These are phyloP conservation scores for Himalopsyche japonica DNA, from an alignment of 2,888 invertebrate species.

Conservation along the genomic window DNA sequence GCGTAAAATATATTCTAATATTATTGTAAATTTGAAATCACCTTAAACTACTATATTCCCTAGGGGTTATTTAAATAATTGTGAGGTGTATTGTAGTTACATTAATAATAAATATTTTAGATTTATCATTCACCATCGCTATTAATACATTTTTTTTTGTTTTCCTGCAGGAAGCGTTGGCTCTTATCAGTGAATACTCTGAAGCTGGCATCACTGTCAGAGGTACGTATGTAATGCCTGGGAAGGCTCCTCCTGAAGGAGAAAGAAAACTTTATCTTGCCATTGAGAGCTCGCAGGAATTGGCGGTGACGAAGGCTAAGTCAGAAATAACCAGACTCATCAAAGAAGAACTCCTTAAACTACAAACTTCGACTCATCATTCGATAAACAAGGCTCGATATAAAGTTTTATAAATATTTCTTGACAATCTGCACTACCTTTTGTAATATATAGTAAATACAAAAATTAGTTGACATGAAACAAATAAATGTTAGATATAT, in stretches of 20 bases:
- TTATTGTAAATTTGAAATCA: too few species aligned
- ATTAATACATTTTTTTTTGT: not conserved
- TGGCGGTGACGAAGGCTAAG: slow-evolving; percentile 94
- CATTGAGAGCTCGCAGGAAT: slow-evolving; percentile 97
- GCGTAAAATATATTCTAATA: too few species aligned
- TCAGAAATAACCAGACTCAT: slow-evolving; percentile 96
- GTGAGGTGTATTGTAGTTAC: too few species aligned
- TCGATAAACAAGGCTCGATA: slow-evolving; percentile 90
- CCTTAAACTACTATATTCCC: too few species aligned
- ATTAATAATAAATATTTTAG: too few species aligned
- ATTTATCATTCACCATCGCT: not conserved
- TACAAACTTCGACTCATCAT: slow-evolving; percentile 85
- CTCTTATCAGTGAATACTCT: slow-evolving; percentile 97
- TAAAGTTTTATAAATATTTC: slow-evolving; percentile 77
- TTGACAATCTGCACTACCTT: not conserved
- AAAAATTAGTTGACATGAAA: too few species aligned
- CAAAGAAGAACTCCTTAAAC: slow-evolving; percentile 94
- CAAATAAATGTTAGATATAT: too few species aligned
- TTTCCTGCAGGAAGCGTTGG: slow-evolving; percentile 84
- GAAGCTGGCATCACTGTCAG: slow-evolving; percentile 98
- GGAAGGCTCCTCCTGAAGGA: slow-evolving; percentile 87
- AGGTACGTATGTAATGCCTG: slow-evolving; percentile 92
- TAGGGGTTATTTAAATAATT: too few species aligned
- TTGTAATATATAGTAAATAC: not conserved
- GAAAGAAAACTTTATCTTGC: slow-evolving; percentile 96